Percentiles rank a stretch among this genome's conserved stretches.
Conservation (phyloP, 2,797 vertebrate species). For the Xiphorhynchus erythropygius region DNA sequence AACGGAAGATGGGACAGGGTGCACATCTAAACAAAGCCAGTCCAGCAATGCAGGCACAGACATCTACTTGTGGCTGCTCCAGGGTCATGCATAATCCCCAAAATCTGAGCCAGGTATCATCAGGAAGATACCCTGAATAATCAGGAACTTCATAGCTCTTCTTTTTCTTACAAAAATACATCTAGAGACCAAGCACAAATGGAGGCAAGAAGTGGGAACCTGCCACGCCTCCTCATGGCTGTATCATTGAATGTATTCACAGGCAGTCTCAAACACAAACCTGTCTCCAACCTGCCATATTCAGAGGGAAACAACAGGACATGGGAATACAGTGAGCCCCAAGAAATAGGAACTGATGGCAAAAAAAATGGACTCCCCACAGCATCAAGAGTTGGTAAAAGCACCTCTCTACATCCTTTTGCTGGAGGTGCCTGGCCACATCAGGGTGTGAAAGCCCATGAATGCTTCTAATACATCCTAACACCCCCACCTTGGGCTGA, state of each 20-base stretch:
- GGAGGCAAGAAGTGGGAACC: not conserved
- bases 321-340: accelerated
- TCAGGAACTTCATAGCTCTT: not conserved
- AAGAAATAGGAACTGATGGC: not conserved
- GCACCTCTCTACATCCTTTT: not conserved
- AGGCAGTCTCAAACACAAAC: not conserved
- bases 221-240: not conserved
- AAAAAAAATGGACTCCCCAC: not conserved
- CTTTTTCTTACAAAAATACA: not conserved
- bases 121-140: not conserved
- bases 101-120: not conserved
- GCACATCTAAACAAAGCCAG: accelerated
- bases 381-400: not conserved
- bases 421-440: accelerated
- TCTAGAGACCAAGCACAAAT: not conserved
- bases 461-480: not conserved
- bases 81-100: not conserved
- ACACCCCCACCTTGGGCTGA: not conserved
- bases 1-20: not conserved
- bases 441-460: not conserved
- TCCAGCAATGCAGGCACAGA: not conserved
- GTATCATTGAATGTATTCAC: not conserved
- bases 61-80: not conserved
- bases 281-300: not conserved
- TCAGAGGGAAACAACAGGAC: not conserved